Evolutionary conservation across 2,797 vertebrate species (phyloP).

Genomic region (Nannoperca australis): DNA sequence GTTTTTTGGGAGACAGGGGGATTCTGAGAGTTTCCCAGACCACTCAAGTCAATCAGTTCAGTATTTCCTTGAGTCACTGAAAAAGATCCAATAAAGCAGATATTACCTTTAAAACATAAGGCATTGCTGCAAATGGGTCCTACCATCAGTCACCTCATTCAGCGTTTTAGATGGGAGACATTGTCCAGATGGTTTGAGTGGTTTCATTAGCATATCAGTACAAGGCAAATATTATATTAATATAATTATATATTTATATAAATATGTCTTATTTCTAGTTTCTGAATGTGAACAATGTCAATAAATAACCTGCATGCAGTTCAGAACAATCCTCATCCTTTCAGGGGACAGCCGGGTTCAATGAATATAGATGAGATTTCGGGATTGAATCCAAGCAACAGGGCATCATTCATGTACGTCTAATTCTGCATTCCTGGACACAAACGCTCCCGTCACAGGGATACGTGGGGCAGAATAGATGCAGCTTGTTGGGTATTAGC

Average conservation of each 20-base stretch:
- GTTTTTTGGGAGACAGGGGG: background rate
- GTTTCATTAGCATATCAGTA: conserved; percentile 47
- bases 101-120: conserved; percentile 16
- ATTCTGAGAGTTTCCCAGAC: background rate
- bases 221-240: no score
- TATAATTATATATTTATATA: conserved; percentile 4
- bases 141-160: conserved; percentile 31
- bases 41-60: background rate
- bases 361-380: conserved; percentile 80
- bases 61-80: background rate
- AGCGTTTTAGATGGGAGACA: conserved; percentile 35
- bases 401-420: conserved; percentile 57
- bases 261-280: conserved; percentile 46
- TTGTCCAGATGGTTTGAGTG: conserved; percentile 41
- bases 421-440: conserved; percentile 61
- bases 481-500: conserved; percentile 64
- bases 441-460: conserved; percentile 52
- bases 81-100: conserved; percentile 27
- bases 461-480: conserved; percentile 51
- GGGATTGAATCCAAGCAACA: conserved; percentile 57
- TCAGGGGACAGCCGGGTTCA: conserved; percentile 52
- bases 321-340: conserved; percentile 55
- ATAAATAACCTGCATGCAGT: conserved; percentile 63
- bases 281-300: conserved; percentile 25
- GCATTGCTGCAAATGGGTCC: background rate